These are phyloP conservation scores for Drosophila subpulchrella DNA, from an alignment of 1,140 invertebrate species.

Conservation along the genomic window DNA sequence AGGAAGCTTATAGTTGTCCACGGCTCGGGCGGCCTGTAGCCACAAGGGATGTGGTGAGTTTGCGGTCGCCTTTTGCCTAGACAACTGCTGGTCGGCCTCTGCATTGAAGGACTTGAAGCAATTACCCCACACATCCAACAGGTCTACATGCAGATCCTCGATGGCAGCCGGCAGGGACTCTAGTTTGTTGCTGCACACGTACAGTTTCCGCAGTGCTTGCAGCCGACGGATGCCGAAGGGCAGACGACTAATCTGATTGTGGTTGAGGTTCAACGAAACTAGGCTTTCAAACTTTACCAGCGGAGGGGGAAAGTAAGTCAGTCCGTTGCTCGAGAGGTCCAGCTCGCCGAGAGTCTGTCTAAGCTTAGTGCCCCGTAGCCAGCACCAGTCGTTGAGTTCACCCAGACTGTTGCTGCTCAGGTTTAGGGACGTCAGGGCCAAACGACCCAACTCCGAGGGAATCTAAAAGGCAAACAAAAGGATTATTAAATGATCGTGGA, in stretches of 20 bases:
- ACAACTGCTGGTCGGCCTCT: conserved; percentile 31
- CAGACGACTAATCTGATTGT: conserved; percentile 87
- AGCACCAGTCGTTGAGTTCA: conserved; percentile 87
- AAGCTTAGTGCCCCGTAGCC: conserved; percentile 86
- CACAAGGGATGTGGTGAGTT: conserved; percentile 51
- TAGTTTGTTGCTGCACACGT: conserved; percentile 86
- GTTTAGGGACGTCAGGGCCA: conserved; percentile 89
- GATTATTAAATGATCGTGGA: not conserved
- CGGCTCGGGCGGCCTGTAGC: conserved; percentile 61
- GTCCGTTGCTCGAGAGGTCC: conserved; percentile 73
- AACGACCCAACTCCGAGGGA: conserved; percentile 89
- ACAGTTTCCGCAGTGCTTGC: conserved; percentile 85
- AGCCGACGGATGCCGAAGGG: conserved; percentile 88
- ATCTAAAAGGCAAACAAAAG: conserved; percentile 80
- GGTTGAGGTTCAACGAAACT: conserved; percentile 87
- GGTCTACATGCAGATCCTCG: conserved; percentile 64
- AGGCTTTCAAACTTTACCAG: conserved; percentile 85
- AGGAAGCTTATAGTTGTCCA: conserved; percentile 57
- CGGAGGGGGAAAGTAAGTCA: conserved; percentile 65
- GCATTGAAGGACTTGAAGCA: conserved; percentile 61
- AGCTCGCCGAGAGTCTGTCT: conserved; percentile 59
- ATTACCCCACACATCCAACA: conserved; percentile 80
- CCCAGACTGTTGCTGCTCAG: conserved; percentile 90
- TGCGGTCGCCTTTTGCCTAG: conserved; percentile 1
- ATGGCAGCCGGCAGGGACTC: conserved; percentile 84